Conservation (phyloP, 1,140 invertebrate genomes). For the Planococcus citri region DNA sequence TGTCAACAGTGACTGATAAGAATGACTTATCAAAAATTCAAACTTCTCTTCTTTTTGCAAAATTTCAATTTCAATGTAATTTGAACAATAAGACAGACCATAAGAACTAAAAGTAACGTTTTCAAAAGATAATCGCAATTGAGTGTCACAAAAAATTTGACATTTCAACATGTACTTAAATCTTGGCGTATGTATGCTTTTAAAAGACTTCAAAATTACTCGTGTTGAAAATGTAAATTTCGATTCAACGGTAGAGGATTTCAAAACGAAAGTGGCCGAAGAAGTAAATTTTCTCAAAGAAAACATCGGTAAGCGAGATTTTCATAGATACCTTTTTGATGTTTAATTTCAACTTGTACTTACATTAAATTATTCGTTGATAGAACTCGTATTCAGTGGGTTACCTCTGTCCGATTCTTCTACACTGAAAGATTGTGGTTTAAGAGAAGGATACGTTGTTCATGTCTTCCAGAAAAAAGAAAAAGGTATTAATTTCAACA, state of each 20-base stretch:
- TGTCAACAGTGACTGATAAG: no score
- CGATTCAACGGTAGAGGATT: not conserved
- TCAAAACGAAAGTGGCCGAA: not conserved
- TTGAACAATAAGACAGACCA: no score
- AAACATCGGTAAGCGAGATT: not conserved
- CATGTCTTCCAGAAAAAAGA: constrained; percentile 19
- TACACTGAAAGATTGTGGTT: not conserved
- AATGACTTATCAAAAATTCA: not conserved
- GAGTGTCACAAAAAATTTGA: not conserved
- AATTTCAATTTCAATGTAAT: no score
- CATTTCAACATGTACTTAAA: not conserved
- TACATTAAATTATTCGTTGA: not conserved
- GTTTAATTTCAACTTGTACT: not conserved
- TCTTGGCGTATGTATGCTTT: not conserved
- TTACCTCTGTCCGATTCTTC: not conserved
- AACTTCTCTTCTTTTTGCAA: no score
- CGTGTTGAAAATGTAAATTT: not conserved
- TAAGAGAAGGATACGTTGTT: constrained; percentile 11
- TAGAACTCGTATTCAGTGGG: constrained; percentile 15
- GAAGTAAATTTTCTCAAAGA: constrained; percentile 11
- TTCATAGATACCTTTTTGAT: not conserved
- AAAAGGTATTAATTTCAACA: constrained; percentile 11
- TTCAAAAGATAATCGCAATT: no score
- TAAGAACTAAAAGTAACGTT: no score
- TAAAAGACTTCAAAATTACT: not conserved